A percentile compares a stretch with the other conserved stretches of the same genome.
phyloP scores from a whole-genome alignment of 2,113 vertebrate genomes.

The Scolopax mira region DNA sequence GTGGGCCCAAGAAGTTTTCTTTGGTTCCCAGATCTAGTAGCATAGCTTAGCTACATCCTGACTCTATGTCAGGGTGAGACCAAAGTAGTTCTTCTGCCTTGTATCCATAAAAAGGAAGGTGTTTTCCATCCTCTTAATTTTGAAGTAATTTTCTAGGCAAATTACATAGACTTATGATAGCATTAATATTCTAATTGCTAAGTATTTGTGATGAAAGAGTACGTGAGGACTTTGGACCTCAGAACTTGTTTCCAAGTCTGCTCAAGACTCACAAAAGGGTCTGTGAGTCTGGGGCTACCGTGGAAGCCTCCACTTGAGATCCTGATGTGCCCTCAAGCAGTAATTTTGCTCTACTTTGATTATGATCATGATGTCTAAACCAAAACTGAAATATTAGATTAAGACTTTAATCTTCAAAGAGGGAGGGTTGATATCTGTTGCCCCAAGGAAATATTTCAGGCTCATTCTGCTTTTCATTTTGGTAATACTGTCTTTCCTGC shows the following conservation, averaged over 20 bases:
- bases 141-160: neutral
- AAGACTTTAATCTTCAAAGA: neutral
- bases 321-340: neutral
- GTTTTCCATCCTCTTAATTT: neutral
- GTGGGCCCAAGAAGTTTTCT: neutral
- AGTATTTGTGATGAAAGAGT: neutral
- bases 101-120: neutral
- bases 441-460: neutral
- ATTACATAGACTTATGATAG: neutral
- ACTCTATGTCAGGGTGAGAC: neutral
- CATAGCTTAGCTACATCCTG: neutral
- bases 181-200: neutral
- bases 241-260: neutral
- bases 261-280: neutral
- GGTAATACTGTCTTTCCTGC: neutral
- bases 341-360: neutral
- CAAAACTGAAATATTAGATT: neutral
- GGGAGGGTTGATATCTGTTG: neutral
- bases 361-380: neutral
- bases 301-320: neutral
- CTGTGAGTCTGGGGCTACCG: neutral
- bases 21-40: neutral
- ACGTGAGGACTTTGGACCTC: neutral
- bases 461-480: neutral
- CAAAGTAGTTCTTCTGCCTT: neutral